A percentile compares a stretch with the other conserved stretches of the same genome.
Evolutionary conservation across 2,888 invertebrate species (phyloP).

Genomic region (Watsonalla cultraria): DNA sequence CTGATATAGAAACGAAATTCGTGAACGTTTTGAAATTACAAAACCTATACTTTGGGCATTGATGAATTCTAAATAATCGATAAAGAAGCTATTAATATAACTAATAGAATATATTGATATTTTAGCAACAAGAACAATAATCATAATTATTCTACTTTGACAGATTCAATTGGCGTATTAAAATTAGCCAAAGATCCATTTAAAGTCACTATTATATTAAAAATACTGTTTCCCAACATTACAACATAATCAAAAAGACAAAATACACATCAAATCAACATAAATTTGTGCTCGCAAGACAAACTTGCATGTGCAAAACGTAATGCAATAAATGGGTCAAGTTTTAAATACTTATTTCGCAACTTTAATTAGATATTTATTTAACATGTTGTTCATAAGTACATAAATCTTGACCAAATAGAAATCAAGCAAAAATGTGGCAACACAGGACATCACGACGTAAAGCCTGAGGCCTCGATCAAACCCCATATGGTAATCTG

Average conservation of each 20-base stretch:
- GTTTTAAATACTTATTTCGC: not conserved
- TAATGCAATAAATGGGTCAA: constrained; percentile 9
- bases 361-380: no score
- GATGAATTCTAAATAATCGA: no score
- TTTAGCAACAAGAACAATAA: no score
- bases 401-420: constrained; percentile 12
- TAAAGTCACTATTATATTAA: not conserved
- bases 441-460: constrained; percentile 69
- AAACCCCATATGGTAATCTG: constrained; percentile 94
- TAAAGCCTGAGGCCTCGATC: constrained; percentile 76
- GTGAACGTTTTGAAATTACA: no score
- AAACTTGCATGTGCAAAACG: constrained; percentile 46
- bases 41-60: no score
- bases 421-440: constrained; percentile 37
- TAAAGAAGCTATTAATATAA: no score
- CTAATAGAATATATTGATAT: no score
- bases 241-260: constrained; percentile 34
- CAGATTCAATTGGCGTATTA: no score
- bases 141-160: no score
- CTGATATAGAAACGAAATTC: no score
- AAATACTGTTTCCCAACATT: constrained; percentile 12
- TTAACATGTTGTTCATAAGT: constrained; percentile 8
- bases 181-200: no score
- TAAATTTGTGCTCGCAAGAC: constrained; percentile 53
- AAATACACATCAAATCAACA: constrained; percentile 34